Conservation (phyloP, 2,888 invertebrate species). For the Griposia aprilina region DNA sequence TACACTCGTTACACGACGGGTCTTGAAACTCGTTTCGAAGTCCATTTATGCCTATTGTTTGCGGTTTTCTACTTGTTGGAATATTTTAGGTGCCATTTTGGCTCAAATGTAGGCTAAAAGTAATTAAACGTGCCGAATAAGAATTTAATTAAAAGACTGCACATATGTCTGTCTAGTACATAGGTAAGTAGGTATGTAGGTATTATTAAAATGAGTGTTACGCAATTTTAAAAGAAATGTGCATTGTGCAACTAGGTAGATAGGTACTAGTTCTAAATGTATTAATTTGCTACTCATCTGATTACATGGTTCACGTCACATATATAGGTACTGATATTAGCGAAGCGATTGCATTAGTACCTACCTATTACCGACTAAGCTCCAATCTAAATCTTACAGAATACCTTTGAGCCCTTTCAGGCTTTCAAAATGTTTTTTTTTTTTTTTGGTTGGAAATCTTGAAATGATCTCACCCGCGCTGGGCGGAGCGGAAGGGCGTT, state of each 20-base stretch:
- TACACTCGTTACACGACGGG: background rate
- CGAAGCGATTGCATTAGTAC: background rate
- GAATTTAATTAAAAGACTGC: conserved; percentile 43
- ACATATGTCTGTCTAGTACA: background rate
- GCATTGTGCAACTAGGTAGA: background rate
- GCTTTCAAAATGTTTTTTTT: background rate
- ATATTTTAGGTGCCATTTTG: conserved; percentile 36
- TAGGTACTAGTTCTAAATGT: background rate
- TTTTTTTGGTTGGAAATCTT: no score
- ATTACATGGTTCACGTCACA: background rate
- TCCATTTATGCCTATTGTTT: conserved; percentile 9
- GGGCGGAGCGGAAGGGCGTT: no score
- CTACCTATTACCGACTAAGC: background rate
- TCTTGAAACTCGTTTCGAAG: conserved; percentile 18
- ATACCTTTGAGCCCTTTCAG: background rate
- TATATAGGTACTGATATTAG: background rate
- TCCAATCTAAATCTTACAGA: background rate
- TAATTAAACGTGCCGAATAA: conserved; percentile 24
- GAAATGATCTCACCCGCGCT: no score
- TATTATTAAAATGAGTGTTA: background rate
- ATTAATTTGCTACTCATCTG: background rate
- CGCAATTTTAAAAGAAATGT: background rate
- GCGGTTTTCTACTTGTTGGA: conserved; percentile 32
- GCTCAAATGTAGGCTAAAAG: conserved; percentile 34
- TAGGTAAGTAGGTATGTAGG: background rate